A percentile compares a stretch with the other conserved stretches of the same genome.
Evolutionary conservation across 2,888 invertebrate genomes (phyloP).

Genomic region (Drosophila diplacantha): DNA sequence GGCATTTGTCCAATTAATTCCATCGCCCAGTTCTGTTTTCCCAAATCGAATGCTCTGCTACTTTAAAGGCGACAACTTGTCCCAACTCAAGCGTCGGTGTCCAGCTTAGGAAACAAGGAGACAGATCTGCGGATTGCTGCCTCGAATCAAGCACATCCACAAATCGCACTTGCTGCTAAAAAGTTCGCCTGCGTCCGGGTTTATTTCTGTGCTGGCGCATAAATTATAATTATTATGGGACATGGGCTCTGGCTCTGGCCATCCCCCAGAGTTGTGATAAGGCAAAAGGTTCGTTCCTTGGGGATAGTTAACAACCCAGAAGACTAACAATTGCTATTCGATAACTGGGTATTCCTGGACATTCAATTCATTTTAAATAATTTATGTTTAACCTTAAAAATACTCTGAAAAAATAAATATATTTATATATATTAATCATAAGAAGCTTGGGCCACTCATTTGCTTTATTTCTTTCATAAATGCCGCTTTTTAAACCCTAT

Average conservation of each 20-base stretch:
- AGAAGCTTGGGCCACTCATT: background rate
- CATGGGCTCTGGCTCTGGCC: conserved; percentile 12
- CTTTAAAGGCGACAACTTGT: conserved; percentile 52
- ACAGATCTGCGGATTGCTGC: conserved; percentile 40
- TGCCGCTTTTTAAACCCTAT: background rate
- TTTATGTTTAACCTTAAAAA: background rate
- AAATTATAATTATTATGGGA: conserved; percentile 59
- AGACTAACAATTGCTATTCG: background rate
- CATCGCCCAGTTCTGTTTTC: conserved; percentile 1
- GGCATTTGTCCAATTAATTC: conserved; percentile 18
- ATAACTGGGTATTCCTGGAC: background rate
- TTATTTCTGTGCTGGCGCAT: conserved; percentile 60
- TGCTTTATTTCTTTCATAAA: background rate
- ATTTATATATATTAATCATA: background rate
- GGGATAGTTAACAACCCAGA: background rate
- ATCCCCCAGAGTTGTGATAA: conserved; percentile 12
- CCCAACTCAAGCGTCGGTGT: conserved; percentile 30
- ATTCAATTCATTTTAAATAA: background rate
- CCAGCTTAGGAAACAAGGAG: conserved; percentile 1
- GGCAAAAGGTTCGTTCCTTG: background rate
- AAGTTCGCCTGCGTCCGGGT: conserved; percentile 13
- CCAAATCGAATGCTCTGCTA: background rate
- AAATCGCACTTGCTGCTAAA: conserved; percentile 13
- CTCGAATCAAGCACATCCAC: conserved; percentile 48
- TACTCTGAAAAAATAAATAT: background rate